These are phyloP conservation scores for Clarias fuscus DNA, from an alignment of 2,797 vertebrate species.

Conservation along the genomic window DNA sequence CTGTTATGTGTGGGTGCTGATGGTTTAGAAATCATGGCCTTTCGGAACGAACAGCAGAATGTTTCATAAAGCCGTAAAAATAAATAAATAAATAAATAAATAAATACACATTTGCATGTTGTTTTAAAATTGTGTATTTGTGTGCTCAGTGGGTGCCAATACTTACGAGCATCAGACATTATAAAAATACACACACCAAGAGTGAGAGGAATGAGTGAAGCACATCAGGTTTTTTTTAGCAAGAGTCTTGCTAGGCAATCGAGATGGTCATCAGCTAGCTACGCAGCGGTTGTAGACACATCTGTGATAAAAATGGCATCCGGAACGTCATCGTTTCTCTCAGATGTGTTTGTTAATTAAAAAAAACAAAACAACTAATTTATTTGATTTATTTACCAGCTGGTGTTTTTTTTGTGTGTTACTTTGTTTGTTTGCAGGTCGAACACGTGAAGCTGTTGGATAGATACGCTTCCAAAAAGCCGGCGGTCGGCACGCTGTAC, in stretches of 20 bases:
- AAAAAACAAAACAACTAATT: no score
- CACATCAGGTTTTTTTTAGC: not conserved
- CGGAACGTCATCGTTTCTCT: not conserved
- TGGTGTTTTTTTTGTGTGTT: not conserved
- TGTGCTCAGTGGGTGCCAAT: not conserved
- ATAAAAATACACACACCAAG: not conserved
- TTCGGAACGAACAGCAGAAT: not conserved
- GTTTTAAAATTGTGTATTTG: not conserved
- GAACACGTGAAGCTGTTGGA: constrained; percentile 79
- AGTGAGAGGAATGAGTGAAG: not conserved
- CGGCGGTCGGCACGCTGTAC: constrained; percentile 74
- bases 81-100: no score
- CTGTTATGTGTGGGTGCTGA: not conserved
- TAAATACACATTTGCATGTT: not conserved
- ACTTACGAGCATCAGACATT: not conserved
- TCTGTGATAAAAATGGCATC: not conserved
- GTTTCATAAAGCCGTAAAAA: not conserved
- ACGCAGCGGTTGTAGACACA: not conserved
- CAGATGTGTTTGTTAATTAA: no score
- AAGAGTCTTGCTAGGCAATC: not conserved
- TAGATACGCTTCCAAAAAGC: constrained; percentile 70
- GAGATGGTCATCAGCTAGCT: not conserved
- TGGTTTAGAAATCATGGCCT: not conserved
- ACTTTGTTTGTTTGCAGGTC: constrained; percentile 64
- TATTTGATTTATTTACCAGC: no score